These are phyloP conservation scores for Adelphocoris suturalis DNA, from an alignment of 2,888 invertebrate species.

Conservation along the genomic window DNA sequence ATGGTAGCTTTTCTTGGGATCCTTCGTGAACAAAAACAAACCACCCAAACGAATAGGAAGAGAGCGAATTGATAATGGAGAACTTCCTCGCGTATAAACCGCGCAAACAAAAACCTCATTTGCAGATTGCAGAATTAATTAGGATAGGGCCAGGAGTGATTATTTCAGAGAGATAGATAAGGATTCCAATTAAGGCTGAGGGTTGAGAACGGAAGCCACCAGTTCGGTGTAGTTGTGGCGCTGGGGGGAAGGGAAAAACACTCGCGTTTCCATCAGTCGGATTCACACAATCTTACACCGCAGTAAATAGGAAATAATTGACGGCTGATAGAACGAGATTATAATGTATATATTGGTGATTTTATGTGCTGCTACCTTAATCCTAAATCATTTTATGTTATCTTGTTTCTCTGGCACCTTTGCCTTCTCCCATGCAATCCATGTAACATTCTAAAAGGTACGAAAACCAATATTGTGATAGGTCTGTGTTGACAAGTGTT, in stretches of 20 bases:
- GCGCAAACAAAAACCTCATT: conserved; percentile 37
- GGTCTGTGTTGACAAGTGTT: too few relatives aligned
- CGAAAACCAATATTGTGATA: too few relatives aligned
- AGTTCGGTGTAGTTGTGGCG: neutral
- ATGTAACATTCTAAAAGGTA: too few relatives aligned
- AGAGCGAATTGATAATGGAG: conserved; percentile 29
- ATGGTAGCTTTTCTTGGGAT: neutral
- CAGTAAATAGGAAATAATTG: neutral
- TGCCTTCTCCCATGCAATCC: too few relatives aligned
- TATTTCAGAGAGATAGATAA: conserved; percentile 51
- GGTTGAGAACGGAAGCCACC: neutral
- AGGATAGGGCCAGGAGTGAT: conserved; percentile 1
- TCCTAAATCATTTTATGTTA: too few relatives aligned
- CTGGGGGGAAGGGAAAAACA: neutral
- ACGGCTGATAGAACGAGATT: neutral
- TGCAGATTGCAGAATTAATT: conserved; percentile 54
- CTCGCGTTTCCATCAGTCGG: neutral
- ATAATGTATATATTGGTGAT: too few relatives aligned
- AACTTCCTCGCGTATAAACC: neutral
- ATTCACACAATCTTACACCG: neutral
- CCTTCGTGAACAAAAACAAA: neutral
- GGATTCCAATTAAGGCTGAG: conserved; percentile 43
- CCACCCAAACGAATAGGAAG: neutral
- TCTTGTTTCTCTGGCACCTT: too few relatives aligned
- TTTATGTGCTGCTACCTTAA: too few relatives aligned